Base-by-base conservation (phyloP, 1,140 invertebrate species). In the Scaptomyza pallida region DNA sequence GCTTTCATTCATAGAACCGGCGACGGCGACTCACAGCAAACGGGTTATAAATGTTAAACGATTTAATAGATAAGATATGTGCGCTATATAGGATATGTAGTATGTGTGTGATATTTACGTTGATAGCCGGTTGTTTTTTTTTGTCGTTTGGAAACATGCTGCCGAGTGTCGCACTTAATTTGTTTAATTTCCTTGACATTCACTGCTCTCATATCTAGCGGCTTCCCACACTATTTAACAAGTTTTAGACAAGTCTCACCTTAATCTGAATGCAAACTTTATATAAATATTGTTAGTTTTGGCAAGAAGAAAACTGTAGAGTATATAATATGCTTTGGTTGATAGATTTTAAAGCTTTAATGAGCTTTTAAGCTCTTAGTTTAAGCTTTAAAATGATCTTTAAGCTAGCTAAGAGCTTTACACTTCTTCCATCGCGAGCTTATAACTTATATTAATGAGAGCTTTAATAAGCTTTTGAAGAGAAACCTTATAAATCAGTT, bases 31-130 rank as follows among this genome's bases (percentile, higher is more conserved):
- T 17, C 21, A 55, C 56, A 75, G 30, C 61, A 82, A 88, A 89
- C 82, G 68, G 78, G 83, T 88, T 86, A 78, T 74, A 78, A 79
- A 88, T 86, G 82, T 67, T 86, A 82, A 88, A 81, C 83, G 82
- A 88, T 88, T 82, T 73, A 55, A 88, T 78, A 88, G 82, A 88
- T 88, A 88, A 88, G 83, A 86, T 86, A 70, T 78, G 51, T 44
- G 33, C 45, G 9, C 2, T 64, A 55, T 64, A 61, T 56, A 43
- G 13, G 40, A 43, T 48, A 13, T 65, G 41, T 41, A 21, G 41
- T 60, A 43, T 62, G 35, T 61, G 57, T 64, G 21, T 48, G 45
- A 45, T 54, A n/a, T n/a, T n/a, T n/a, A 26, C 35, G 30, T 37
- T 30, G 26, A 30, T 30, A 30, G 0, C 6, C 2, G 26, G 26